Conservation (phyloP, 1,140 invertebrate genomes). For the Acromyrmex echinatior region DNA sequence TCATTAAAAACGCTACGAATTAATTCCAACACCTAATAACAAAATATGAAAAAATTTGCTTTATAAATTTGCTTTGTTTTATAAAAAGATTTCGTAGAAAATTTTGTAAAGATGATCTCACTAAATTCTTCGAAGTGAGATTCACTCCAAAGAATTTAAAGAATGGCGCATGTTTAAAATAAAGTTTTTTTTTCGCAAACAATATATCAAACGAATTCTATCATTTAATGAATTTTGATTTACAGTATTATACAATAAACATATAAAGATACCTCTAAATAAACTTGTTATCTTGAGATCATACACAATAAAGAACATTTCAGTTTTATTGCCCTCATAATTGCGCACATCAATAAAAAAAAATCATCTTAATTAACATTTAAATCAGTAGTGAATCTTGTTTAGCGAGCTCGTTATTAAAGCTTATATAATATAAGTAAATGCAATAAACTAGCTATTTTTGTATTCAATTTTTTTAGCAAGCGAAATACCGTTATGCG, state of each 20-base stretch:
- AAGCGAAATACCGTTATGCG: background rate
- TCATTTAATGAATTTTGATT: background rate
- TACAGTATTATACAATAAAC: background rate
- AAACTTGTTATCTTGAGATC: background rate
- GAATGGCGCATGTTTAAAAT: background rate
- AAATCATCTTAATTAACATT: slow-evolving; percentile 29
- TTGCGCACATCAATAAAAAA: background rate
- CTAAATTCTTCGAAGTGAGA: too few relatives aligned
- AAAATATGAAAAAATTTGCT: background rate
- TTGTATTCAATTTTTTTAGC: slow-evolving; percentile 28
- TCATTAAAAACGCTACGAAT: too few relatives aligned
- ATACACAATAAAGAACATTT: background rate
- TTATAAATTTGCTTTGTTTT: background rate
- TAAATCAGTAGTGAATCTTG: slow-evolving; percentile 15
- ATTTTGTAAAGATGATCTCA: background rate
- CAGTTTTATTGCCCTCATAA: background rate
- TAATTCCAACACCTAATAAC: too few relatives aligned
- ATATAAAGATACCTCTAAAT: background rate
- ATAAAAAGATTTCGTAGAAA: background rate
- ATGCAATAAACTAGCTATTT: background rate
- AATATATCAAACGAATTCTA: background rate
- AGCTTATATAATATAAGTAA: background rate
- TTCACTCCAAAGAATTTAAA: too few relatives aligned
- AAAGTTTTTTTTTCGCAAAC: background rate
- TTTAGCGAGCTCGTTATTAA: slow-evolving; percentile 28